Evolutionary conservation across 1,140 invertebrate species (phyloP).

Genomic region (Brachystomella parvula): DNA sequence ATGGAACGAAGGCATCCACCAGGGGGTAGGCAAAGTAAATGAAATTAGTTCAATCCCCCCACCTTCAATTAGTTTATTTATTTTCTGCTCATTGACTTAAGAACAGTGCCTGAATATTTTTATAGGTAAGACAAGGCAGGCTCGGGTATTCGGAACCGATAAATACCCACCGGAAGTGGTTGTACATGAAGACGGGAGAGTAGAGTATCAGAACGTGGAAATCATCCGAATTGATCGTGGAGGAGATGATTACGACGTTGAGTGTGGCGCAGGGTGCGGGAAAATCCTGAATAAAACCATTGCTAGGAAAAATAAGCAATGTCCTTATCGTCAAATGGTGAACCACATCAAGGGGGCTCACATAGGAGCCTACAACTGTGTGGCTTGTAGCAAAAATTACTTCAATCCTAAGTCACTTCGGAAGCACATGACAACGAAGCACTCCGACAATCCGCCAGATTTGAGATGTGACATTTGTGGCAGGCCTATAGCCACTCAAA

Average conservation of each 20-base stretch:
- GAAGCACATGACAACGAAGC: not conserved
- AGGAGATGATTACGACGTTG: not conserved
- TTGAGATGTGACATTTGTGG: not conserved
- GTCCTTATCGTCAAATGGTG: slow-evolving; percentile 5
- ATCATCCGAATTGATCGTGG: not conserved
- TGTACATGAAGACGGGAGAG: not conserved
- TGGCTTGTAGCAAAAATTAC: not conserved
- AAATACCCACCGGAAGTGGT: not conserved
- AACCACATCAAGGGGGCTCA: slow-evolving; percentile 1
- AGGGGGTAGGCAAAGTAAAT: not conserved
- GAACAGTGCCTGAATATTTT: not conserved
- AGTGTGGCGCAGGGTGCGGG: not conserved
- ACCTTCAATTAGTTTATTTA: not conserved
- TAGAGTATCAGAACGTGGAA: not conserved
- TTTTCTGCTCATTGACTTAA: not conserved
- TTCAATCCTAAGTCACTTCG: not conserved
- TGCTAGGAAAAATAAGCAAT: not conserved
- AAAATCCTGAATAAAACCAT: not conserved
- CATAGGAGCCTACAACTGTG: not conserved
- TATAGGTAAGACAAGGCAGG: not conserved
- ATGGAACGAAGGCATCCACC: not conserved
- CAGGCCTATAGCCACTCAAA: not conserved
- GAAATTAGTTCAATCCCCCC: not conserved
- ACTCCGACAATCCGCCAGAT: not conserved
- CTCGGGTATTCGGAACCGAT: not conserved